A percentile compares a stretch with the other conserved stretches of the same genome.
Evolutionary conservation across 2,113 vertebrate species (phyloP).

Genomic region (human): DNA sequence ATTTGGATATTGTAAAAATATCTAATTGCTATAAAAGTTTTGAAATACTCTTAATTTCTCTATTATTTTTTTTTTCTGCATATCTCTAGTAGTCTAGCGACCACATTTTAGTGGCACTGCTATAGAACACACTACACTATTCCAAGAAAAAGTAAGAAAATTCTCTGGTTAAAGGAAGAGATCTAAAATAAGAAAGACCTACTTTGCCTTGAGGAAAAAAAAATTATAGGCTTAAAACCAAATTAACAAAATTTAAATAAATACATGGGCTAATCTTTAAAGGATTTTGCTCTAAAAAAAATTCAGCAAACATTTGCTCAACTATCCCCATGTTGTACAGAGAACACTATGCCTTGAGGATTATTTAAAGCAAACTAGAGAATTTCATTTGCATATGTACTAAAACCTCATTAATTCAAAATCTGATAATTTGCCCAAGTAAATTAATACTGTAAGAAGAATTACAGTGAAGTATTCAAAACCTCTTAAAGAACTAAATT

Average conservation of each 20-base stretch:
- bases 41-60: not conserved
- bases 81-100: not conserved
- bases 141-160: not conserved
- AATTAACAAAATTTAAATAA: slow-evolving; percentile 36
- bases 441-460: slow-evolving; percentile 50
- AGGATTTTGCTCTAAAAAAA: slow-evolving; percentile 5
- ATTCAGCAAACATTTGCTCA: slow-evolving; percentile 46
- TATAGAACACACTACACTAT: not conserved
- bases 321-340: not conserved
- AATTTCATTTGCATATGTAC: not conserved
- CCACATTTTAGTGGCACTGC: not conserved
- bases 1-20: not conserved
- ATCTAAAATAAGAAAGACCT: slow-evolving; percentile 15
- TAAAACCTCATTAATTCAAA: slow-evolving; percentile 63
- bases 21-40: not conserved
- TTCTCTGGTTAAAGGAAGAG: not conserved
- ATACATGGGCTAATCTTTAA: not conserved
- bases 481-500: slow-evolving; percentile 5
- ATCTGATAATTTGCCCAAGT: slow-evolving; percentile 56
- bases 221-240: not conserved
- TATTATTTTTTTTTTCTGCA: not conserved
- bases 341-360: slow-evolving; percentile 16
- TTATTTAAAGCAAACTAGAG: slow-evolving; percentile 54
- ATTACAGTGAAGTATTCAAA: slow-evolving; percentile 36
- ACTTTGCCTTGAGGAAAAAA: not conserved